Evolutionary conservation across 2,113 vertebrate genomes (phyloP), one percentile per base, ranked within the genome.

Genomic region (Mola mola): DNA sequence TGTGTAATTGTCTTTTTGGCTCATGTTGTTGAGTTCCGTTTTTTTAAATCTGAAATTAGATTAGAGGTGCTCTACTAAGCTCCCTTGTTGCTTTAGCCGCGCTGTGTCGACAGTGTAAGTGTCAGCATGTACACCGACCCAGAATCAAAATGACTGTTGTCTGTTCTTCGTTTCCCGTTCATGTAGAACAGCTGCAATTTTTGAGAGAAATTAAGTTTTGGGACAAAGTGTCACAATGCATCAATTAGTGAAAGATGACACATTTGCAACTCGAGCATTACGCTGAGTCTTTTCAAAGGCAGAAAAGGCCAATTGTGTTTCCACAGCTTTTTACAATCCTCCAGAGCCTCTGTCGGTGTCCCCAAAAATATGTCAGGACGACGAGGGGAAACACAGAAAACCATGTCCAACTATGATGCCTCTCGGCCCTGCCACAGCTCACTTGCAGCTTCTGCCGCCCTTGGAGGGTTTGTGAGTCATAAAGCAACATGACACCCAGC

Each of bases 401-500:
- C 42, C 9, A 46, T 41, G 19, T 66, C 40, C 42, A 43, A 60
- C 41, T 55, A 55, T 77, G 55, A 64, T 61, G 22, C 61, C 76
- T 67, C 42, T 29, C 20, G 58, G 60, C 70, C 57, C 49, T 22
- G 48, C 37, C 43, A 29, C 69, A 31, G 41, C 51, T 61, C 53
- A 9, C 49, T 44, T 5, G 20, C 51, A 47, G 64, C 74, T 67
- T 31, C 53, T 46, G 49, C 40, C 10, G 15, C 55, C 75, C 71
- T 85, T 24, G 52, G 49, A 65, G 46, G 68, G 73, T 10, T 31
- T 34, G 31, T 77, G 82, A 75, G 66, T 86, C 77, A 83, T 75
- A 69, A 79, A 77, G 59, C 51, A 51, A 76, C 66, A 74, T 7
- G 55, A 81, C 64, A 64, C 68, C 57, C 59, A 52, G 58, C 43